These are phyloP conservation scores for Aplochiton taeniatus DNA, from an alignment of 2,797 vertebrate genomes.

Conservation along the genomic window DNA sequence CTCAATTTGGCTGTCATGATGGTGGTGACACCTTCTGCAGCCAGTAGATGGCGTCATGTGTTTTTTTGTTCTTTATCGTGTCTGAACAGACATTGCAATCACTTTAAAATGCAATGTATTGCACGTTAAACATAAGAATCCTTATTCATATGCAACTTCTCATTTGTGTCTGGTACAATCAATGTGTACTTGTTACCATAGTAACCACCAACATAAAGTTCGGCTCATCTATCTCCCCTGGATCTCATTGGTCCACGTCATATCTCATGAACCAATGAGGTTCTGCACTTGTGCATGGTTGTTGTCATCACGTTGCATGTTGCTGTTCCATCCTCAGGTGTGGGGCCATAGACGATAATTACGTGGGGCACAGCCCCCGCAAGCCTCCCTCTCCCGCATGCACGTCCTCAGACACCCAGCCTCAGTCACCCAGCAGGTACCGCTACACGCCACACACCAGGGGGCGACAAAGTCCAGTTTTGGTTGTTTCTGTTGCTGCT, in stretches of 20 bases:
- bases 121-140: no score
- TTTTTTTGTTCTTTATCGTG: neutral
- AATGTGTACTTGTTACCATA: no score
- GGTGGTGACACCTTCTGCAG: neutral
- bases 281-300: slow-evolving; percentile 28
- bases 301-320: slow-evolving; percentile 61
- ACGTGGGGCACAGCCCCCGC: slow-evolving; percentile 69
- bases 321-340: slow-evolving; percentile 79
- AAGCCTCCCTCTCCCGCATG: slow-evolving; percentile 72
- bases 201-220: no score
- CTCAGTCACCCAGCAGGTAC: slow-evolving; percentile 93
- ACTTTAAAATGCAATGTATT: no score
- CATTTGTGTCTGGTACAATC: no score
- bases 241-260: slow-evolving; percentile 37
- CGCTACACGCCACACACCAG: slow-evolving; percentile 42
- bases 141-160: no score
- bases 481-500: slow-evolving; percentile 44
- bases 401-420: slow-evolving; percentile 67
- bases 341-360: slow-evolving; percentile 74
- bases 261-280: slow-evolving; percentile 38
- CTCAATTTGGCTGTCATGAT: neutral
- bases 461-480: slow-evolving; percentile 1
- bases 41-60: slow-evolving; percentile 57
- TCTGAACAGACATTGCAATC: no score
- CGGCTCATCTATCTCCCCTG: neutral